Base-by-base conservation (phyloP, 2,113 vertebrate species). In the Oreochromis aureus region DNA sequence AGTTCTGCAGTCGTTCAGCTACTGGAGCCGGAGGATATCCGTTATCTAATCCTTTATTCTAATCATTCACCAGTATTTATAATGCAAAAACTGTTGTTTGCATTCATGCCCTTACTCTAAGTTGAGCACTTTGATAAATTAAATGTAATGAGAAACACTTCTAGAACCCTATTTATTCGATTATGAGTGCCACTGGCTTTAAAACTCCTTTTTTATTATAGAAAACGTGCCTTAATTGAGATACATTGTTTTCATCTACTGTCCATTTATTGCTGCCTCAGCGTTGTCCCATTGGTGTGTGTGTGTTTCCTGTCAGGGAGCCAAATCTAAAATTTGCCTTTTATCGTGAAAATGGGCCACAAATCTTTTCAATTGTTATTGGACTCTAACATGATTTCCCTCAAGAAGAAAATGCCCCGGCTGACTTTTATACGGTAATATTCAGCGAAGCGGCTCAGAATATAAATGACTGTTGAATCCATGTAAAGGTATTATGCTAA, bases 381-480 rank as follows among this genome's bases (percentile, higher is more conserved):
- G 69, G 56, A 84, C 61, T 76, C 36, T 48, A 82, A 86, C 2
- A 4, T 90, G 58, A 76, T 91, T 92, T 90, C 55, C 85, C 83
- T 80, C 1, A 19, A 81, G 88, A 89, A 85, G 80, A 83, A 91
- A 93, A 85, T 27, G 19, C 73, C 73, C 80, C 44, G 2, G 81
- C 54, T 80, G 87, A 87, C 27, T 83, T 85, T 83, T 71, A 81
- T 46, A 51, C 24, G 3, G 24, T 34, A 81, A 83, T 85, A 86
- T 83, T 85, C 86, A 69, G 84, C 12, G 44, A 86, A 80, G 63
- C 34, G 3, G 63, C 59, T 80, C 46, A 80, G 87, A 94, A 91
- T 89, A 82, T 80, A 90, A 89, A 91, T 85, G 89, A 91, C 78
- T 86, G 78, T 61, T 59, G 82, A 83, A 83, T 85, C 81, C 82